These are phyloP conservation scores for Orthonevra nobilis DNA, from an alignment of 2,888 invertebrate species.

Conservation along the genomic window DNA sequence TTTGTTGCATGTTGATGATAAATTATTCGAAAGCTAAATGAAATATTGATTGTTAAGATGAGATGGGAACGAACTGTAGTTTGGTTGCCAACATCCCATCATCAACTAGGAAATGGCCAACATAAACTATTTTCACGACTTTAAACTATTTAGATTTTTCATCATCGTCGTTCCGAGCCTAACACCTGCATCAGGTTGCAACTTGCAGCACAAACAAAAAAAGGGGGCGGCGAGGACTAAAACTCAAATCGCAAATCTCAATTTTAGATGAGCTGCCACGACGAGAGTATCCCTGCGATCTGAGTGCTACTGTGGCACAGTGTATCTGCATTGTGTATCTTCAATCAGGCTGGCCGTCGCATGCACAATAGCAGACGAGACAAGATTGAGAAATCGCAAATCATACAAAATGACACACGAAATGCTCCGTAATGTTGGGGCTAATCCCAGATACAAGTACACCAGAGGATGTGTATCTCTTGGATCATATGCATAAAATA, in stretches of 20 bases:
- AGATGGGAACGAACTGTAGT: conserved; percentile 51
- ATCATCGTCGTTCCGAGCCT: conserved; percentile 39
- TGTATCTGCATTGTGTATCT: too few species aligned
- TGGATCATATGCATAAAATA: conserved; percentile 63
- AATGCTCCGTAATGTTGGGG: conserved; percentile 19
- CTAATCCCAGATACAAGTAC: background rate
- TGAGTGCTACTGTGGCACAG: conserved; percentile 25
- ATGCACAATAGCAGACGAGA: conserved; percentile 58
- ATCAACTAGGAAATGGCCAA: conserved; percentile 48
- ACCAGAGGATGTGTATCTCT: conserved; percentile 15
- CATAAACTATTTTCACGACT: conserved; percentile 59
- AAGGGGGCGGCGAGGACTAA: too few species aligned
- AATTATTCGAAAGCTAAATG: conserved; percentile 64
- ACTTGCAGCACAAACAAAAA: too few species aligned
- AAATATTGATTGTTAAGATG: conserved; percentile 67
- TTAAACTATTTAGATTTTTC: conserved; percentile 59
- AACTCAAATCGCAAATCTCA: conserved; percentile 64
- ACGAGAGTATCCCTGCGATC: too few species aligned
- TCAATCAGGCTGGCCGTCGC: too few species aligned
- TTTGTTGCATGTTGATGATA: conserved; percentile 69
- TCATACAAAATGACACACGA: conserved; percentile 68
- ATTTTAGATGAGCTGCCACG: conserved; percentile 51
- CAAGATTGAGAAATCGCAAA: conserved; percentile 69
- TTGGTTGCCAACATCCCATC: conserved; percentile 20
- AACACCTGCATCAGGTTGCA: conserved; percentile 65